Conservation (phyloP, 2,113 vertebrate species). For the Triplophysa tibetana region DNA sequence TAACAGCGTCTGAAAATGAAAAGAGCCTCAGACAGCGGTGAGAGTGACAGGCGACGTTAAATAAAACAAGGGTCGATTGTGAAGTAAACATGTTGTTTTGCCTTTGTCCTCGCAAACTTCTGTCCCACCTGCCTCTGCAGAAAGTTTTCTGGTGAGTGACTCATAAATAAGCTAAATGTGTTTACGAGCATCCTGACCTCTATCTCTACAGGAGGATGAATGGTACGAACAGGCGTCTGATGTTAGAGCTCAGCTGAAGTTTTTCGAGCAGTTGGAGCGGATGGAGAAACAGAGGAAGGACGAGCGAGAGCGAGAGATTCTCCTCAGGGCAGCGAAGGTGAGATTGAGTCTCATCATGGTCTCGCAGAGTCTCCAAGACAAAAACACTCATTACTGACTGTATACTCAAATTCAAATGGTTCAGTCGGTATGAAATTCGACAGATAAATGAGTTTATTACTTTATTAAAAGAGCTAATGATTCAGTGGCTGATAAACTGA, state of each 20-base stretch:
- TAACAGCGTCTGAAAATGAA: slow-evolving; percentile 58
- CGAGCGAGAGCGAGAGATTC: slow-evolving; percentile 85
- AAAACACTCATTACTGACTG: background rate
- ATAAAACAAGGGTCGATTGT: slow-evolving; percentile 15
- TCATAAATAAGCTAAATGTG: slow-evolving; percentile 40
- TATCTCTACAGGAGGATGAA: slow-evolving; percentile 76
- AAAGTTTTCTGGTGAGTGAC: slow-evolving; percentile 17
- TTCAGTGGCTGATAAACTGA: no score
- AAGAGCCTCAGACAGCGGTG: background rate
- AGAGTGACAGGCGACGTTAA: slow-evolving; percentile 41
- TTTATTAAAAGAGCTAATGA: no score
- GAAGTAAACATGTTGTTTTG: slow-evolving; percentile 63
- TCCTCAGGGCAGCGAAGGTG: slow-evolving; percentile 88
- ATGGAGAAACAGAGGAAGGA: slow-evolving; percentile 89
- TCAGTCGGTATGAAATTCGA: no score
- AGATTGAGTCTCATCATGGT: slow-evolving; percentile 19
- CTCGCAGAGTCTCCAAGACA: background rate
- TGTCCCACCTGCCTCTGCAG: slow-evolving; percentile 20
- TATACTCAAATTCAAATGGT: no score
- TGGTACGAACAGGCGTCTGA: slow-evolving; percentile 82
- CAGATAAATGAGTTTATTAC: background rate
- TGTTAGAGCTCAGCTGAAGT: slow-evolving; percentile 83
- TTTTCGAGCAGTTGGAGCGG: slow-evolving; percentile 87
- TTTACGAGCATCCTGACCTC: background rate
- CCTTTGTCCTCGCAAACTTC: slow-evolving; percentile 69